phyloP scores from a whole-genome alignment of 53 echinoderm and acorn worm species.

The Echinometra lucunter region DNA sequence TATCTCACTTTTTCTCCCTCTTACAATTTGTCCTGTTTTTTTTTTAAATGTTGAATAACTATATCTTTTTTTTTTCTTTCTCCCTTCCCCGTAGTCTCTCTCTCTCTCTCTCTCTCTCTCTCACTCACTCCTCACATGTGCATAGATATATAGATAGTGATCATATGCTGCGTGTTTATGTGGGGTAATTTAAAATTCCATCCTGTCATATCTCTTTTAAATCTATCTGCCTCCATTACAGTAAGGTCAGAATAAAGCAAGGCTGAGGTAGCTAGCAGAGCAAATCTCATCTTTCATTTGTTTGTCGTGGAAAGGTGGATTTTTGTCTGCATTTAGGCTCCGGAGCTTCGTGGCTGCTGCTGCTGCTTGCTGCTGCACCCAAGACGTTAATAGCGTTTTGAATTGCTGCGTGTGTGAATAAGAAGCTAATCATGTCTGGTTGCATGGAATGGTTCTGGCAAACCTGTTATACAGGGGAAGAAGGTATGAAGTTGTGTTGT shows the following conservation, averaged over 20 bases:
- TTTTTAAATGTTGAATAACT: not conserved
- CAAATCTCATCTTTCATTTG: slow-evolving; percentile 51
- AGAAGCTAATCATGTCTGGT: slow-evolving; percentile 47
- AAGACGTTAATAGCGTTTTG: slow-evolving; percentile 32
- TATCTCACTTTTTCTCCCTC: not conserved
- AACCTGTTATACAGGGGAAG: slow-evolving; percentile 52
- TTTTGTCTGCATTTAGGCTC: slow-evolving; percentile 28
- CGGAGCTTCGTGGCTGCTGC: not conserved
- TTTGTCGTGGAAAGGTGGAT: slow-evolving; percentile 14
- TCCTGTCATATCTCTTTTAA: slow-evolving; percentile 58
- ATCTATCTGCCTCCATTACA: slow-evolving; percentile 59
- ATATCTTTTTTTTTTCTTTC: not conserved
- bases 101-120: not conserved
- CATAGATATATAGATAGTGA: slow-evolving; percentile 49
- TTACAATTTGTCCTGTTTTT: not conserved
- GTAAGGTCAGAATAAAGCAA: slow-evolving; percentile 47
- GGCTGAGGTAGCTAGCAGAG: slow-evolving; percentile 27
- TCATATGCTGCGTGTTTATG: slow-evolving; percentile 59
- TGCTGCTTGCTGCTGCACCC: not conserved
- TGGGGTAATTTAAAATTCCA: slow-evolving; percentile 60
- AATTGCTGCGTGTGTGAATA: slow-evolving; percentile 23
- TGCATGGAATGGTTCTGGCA: slow-evolving; percentile 61
- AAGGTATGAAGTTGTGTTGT: slow-evolving; percentile 20
- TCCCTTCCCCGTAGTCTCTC: slow-evolving; percentile 8
- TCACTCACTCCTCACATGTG: not conserved